These are phyloP conservation scores for Chondrosia reniformis DNA, from an alignment of 37 sponge, comb jelly and placozoan species.

Conservation along the genomic window DNA sequence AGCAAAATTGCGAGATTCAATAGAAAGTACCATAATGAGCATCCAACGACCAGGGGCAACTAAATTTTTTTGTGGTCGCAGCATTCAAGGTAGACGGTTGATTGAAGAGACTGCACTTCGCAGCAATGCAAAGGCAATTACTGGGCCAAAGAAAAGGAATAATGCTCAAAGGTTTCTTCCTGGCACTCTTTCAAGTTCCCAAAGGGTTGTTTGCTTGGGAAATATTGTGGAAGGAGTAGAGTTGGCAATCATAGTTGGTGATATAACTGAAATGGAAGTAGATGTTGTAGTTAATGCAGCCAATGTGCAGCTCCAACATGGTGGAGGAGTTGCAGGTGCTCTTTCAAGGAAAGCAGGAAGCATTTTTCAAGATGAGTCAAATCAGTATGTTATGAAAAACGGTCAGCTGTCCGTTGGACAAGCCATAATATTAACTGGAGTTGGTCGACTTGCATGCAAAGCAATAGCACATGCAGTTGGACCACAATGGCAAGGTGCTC, in stretches of 20 bases:
- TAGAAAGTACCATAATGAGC: too few species aligned
- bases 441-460: conserved; percentile 43
- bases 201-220: too few species aligned
- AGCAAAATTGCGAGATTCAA: too few species aligned
- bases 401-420: conserved; percentile 30
- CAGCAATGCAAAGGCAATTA: too few species aligned
- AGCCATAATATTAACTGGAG: conserved; percentile 28
- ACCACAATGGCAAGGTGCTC: neutral
- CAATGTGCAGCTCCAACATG: conserved; percentile 33
- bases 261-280: conserved; percentile 41
- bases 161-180: too few species aligned
- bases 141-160: too few species aligned
- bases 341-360: conserved; percentile 26
- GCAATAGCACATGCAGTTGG: conserved; percentile 58
- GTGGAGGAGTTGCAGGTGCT: conserved; percentile 63
- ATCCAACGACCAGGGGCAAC: too few species aligned
- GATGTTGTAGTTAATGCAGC: conserved; percentile 66
- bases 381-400: neutral
- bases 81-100: too few species aligned
- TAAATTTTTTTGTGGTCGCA: too few species aligned
- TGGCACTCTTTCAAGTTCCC: too few species aligned
- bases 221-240: too few species aligned
- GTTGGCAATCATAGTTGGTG: conserved; percentile 34
- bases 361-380: conserved; percentile 22
- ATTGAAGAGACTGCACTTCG: too few species aligned